A percentile compares a stretch with the other conserved stretches of the same genome.
These are phyloP conservation scores for Morone chrysops DNA, from an alignment of 2,113 vertebrate genomes.

Conservation along the genomic window DNA sequence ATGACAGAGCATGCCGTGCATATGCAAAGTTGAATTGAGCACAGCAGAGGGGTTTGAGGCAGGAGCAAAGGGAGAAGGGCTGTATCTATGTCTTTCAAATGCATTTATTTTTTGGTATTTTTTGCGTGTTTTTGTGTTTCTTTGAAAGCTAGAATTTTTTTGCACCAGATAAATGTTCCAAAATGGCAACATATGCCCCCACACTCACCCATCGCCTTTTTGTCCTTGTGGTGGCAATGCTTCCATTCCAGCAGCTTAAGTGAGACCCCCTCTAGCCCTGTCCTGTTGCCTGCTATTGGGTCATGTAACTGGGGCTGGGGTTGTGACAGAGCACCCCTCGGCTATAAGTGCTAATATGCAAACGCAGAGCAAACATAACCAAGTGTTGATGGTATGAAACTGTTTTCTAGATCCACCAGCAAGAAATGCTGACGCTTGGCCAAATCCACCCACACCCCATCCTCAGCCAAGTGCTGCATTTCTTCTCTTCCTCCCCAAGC, in stretches of 20 bases:
- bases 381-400: slow-evolving; percentile 2
- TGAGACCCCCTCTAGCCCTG: slow-evolving; percentile 16
- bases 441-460: slow-evolving; percentile 17
- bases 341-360: slow-evolving; percentile 36
- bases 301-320: slow-evolving; percentile 41
- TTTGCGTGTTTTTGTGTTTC: not conserved
- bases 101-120: not conserved
- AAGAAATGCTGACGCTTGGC: slow-evolving; percentile 22
- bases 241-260: slow-evolving; percentile 16
- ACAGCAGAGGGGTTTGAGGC: slow-evolving; percentile 3
- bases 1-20: not conserved
- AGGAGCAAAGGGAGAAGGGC: not conserved
- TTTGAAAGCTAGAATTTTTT: not conserved
- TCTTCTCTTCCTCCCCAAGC: not conserved
- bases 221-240: slow-evolving; percentile 38
- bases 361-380: slow-evolving; percentile 31
- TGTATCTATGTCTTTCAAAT: not conserved
- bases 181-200: slow-evolving; percentile 42
- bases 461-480: slow-evolving; percentile 20
- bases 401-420: slow-evolving; percentile 20
- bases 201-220: slow-evolving; percentile 17
- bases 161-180: slow-evolving; percentile 24
- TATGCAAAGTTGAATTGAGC: slow-evolving; percentile 6
- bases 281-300: slow-evolving; percentile 38
- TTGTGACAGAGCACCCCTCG: not conserved